Evolutionary conservation across 1,140 invertebrate species (phyloP).

Genomic region (Nilaparvata lugens): DNA sequence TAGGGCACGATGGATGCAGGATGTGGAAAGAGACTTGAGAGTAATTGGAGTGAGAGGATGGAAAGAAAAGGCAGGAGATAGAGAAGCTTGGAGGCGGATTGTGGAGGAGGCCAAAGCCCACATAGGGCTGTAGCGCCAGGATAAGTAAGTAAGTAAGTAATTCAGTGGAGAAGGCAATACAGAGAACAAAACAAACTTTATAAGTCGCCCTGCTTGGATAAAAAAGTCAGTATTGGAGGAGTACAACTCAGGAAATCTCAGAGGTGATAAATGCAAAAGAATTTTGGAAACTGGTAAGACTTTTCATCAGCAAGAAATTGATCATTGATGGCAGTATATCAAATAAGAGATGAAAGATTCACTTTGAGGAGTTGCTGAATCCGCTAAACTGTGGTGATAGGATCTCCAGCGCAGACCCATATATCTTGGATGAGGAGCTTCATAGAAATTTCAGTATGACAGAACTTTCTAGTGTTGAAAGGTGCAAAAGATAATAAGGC

Average conservation of each 20-base stretch:
- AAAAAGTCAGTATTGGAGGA: slow-evolving; percentile 8
- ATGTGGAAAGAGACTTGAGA: no score
- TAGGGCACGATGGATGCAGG: no score
- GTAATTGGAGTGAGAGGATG: no score
- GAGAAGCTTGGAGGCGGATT: no score
- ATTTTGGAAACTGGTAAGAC: slow-evolving; percentile 1
- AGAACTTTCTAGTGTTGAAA: not conserved
- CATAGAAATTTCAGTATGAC: not conserved
- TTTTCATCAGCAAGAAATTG: not conserved
- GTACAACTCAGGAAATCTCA: not conserved
- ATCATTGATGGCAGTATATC: not conserved
- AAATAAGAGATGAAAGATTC: not conserved
- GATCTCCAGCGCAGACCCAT: no score
- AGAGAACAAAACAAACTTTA: no score
- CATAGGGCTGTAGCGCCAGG: no score
- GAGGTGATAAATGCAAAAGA: not conserved
- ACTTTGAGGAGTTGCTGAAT: no score
- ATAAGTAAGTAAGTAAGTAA: not conserved
- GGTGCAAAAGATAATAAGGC: slow-evolving; percentile 3
- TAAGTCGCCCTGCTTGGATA: not conserved
- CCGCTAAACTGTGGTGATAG: no score
- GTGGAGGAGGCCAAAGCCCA: no score
- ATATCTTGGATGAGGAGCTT: no score
- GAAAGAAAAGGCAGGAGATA: no score
- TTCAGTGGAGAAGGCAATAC: not conserved